A percentile compares a stretch with the other conserved stretches of the same genome.
These are phyloP conservation scores for Iselma pallidipennis DNA, from an alignment of 2,888 invertebrate genomes.

Conservation along the genomic window DNA sequence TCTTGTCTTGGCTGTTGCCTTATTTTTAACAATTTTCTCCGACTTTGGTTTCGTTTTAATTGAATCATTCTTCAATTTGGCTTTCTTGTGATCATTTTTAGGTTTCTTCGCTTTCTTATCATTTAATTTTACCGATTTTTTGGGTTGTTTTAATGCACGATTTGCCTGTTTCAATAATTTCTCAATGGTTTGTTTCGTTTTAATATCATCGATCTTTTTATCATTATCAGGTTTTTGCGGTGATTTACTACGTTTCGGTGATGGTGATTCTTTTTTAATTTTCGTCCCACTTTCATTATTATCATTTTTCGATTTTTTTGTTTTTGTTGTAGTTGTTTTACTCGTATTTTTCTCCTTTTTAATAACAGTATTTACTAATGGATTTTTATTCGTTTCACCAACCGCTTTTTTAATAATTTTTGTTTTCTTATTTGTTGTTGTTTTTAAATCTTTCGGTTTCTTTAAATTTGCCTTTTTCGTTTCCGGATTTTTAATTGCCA, in stretches of 20 bases:
- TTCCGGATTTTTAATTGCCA: slow-evolving; percentile 28
- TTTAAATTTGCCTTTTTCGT: slow-evolving; percentile 33
- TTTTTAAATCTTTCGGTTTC: slow-evolving; percentile 22
- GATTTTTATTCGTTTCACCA: slow-evolving; percentile 27
- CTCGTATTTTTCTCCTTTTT: slow-evolving; percentile 35
- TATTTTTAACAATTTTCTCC: slow-evolving; percentile 10
- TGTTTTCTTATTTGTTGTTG: slow-evolving; percentile 28
- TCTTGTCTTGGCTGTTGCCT: slow-evolving; percentile 4
- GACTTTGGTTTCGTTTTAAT: slow-evolving; percentile 10
- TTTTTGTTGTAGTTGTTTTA: slow-evolving; percentile 42
- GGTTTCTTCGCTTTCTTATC: slow-evolving; percentile 16
- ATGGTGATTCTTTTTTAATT: not conserved
- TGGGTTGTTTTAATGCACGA: slow-evolving; percentile 22
- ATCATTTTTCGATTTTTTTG: slow-evolving; percentile 35
- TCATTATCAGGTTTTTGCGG: slow-evolving; percentile 40
- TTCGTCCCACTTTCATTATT: not conserved
- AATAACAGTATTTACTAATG: slow-evolving; percentile 22
- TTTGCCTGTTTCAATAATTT: slow-evolving; percentile 38
- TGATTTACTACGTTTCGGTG: slow-evolving; percentile 10
- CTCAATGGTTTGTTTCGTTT: slow-evolving; percentile 36
- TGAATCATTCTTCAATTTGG: slow-evolving; percentile 5
- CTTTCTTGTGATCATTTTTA: slow-evolving; percentile 7
- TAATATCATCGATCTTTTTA: slow-evolving; percentile 37
- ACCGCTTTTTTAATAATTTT: slow-evolving; percentile 41
- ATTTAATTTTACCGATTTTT: slow-evolving; percentile 13